Evolutionary conservation across 2,113 vertebrate species (phyloP).

Genomic region (Loxodonta africana): DNA sequence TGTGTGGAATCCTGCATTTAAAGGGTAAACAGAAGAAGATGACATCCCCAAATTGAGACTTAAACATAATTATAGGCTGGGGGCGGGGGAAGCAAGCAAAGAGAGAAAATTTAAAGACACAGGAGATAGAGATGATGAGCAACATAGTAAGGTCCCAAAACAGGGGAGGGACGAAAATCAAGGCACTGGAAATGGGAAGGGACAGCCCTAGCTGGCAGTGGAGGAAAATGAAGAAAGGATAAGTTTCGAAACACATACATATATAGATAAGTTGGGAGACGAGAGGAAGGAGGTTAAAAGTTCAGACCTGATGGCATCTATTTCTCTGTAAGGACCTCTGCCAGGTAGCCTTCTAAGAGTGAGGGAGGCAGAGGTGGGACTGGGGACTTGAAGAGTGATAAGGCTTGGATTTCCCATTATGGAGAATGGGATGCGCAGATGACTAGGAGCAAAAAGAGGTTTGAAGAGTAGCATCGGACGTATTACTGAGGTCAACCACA

Average conservation of each 20-base stretch:
- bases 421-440: background rate
- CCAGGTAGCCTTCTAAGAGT: background rate
- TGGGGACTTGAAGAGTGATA: background rate
- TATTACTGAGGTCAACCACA: background rate
- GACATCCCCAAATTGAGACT: background rate
- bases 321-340: background rate
- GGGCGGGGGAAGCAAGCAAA: background rate
- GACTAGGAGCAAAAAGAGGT: background rate
- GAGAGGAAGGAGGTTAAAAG: background rate
- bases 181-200: background rate
- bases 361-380: background rate
- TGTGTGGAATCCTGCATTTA: background rate
- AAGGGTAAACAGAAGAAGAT: slow-evolving; percentile 16
- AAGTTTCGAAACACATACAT: background rate
- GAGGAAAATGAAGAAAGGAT: background rate
- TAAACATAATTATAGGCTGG: background rate
- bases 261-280: background rate
- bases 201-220: background rate
- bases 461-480: background rate
- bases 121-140: background rate
- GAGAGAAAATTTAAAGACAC: background rate
- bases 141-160: background rate
- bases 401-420: background rate
- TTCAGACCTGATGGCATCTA: background rate
- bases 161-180: background rate